Evolutionary conservation across 2,113 vertebrate genomes (phyloP), one percentile per base, ranked within the genome.

Genomic region (Chloropsis cyanopogon): DNA sequence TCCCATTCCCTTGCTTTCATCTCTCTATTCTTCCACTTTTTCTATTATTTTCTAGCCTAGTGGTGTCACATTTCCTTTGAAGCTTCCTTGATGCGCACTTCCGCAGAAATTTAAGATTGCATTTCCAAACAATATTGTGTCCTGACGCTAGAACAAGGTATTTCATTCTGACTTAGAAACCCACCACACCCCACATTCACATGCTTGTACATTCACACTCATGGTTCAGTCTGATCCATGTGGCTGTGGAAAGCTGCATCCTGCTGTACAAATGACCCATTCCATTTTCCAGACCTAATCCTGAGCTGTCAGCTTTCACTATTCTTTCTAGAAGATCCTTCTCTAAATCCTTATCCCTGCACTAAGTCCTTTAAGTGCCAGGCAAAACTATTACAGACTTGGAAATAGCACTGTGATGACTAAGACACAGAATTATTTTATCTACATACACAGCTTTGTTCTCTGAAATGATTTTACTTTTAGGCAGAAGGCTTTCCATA

Each of bases 121-220:
- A 18, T 6, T 29, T 82, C n/a, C 17, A 29, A 54, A 73, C 61
- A n/a, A 31, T 4, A 3, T 1, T 6, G 19, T 47, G 4, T 6
- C 4, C 11, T 17, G 16, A 7, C 4, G 1, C 5, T 56, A 28
- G 79, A 73, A 33, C 9, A n/a, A 59, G 41, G 18, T 42, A 5
- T 6, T 52, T 35, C 0, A 12, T 33, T 72, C 22, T 73, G 61
- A 29, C 10, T 49, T 76, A 31, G 37, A 42, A 63, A 35, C 7
- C 37, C 18, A 2, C 4, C 11, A 33, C 37, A 14, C 2, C 10
- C 24, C 31, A 4, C 13, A 6, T 8, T 10, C 14, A 9, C 10
- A 2, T 2, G 7, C 31, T n/a, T 23, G 8, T 12, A 11, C 19
- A 5, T 7, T 39, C 3, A 1, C 3, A 0, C 31, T 12, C 11